A percentile compares a stretch with the other conserved stretches of the same genome.
phyloP scores from a whole-genome alignment of 1,140 invertebrate species.

The Zophobas morio region DNA sequence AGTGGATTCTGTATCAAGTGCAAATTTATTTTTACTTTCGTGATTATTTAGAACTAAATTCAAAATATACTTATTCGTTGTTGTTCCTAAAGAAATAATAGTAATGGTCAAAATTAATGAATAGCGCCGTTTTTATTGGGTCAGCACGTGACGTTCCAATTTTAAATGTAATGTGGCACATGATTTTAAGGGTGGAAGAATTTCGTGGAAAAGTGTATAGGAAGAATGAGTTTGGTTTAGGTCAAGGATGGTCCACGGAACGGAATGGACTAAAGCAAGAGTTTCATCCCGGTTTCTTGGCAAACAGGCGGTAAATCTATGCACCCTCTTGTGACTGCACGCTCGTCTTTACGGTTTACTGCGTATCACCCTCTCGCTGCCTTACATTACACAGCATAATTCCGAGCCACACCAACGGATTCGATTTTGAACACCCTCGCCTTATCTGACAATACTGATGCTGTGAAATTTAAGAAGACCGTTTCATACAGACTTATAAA shows the following conservation, averaged over 20 bases:
- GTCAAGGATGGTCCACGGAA: conserved; percentile 7
- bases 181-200: too few species aligned
- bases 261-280: background rate
- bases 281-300: conserved; percentile 53
- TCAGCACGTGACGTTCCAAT: too few species aligned
- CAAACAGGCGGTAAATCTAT: conserved; percentile 63
- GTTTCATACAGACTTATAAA: conserved; percentile 22
- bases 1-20: too few species aligned
- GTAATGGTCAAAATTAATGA: too few species aligned
- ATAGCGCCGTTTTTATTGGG: too few species aligned
- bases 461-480: conserved; percentile 34
- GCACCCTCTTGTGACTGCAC: conserved; percentile 60
- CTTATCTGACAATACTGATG: conserved; percentile 39
- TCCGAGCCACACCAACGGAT: conserved; percentile 42
- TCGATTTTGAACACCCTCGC: conserved; percentile 38
- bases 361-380: conserved; percentile 62
- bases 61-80: too few species aligned
- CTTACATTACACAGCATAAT: conserved; percentile 60
- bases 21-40: too few species aligned
- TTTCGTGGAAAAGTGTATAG: too few species aligned
- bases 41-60: too few species aligned
- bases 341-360: conserved; percentile 68
- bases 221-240: conserved; percentile 4
- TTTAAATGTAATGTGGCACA: too few species aligned
- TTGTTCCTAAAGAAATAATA: too few species aligned